phyloP scores from a whole-genome alignment of 2,113 vertebrate genomes.

The Eurystomus gularis region DNA sequence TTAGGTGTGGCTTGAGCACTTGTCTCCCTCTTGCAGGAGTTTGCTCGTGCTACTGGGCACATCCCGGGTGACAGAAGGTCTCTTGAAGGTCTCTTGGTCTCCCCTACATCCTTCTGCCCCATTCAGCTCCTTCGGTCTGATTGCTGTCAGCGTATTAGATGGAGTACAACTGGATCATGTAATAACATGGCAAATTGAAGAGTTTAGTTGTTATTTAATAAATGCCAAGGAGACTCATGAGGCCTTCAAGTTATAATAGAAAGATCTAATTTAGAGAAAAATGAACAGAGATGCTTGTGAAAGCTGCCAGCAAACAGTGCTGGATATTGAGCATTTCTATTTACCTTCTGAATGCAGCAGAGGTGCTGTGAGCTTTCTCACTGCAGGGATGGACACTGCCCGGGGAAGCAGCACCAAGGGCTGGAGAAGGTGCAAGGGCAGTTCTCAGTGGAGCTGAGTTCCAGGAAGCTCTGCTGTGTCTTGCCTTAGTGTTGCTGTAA shows the following conservation, averaged over 20 bases:
- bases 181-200: constrained; percentile 36
- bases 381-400: not conserved
- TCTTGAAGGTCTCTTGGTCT: not conserved
- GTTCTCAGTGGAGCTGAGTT: not conserved
- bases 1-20: not conserved
- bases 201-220: constrained; percentile 63
- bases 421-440: not conserved
- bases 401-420: not conserved
- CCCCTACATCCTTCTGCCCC: not conserved
- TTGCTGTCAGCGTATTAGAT: not conserved
- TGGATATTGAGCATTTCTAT: not conserved
- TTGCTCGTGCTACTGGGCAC: accelerated
- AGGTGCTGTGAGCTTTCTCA: not conserved
- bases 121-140: not conserved
- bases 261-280: constrained; percentile 51
- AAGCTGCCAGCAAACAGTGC: not conserved
- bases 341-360: not conserved
- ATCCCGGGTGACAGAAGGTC: not conserved
- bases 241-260: constrained; percentile 46
- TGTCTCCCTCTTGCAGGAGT: not conserved
- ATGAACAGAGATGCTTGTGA: not conserved
- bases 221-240: constrained; percentile 59
- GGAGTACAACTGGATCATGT: not conserved
- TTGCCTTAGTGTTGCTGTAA: not conserved
- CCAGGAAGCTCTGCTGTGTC: not conserved